Base-by-base conservation (phyloP, 2,888 invertebrate genomes). In the Parapristionchus giblindavisi region DNA sequence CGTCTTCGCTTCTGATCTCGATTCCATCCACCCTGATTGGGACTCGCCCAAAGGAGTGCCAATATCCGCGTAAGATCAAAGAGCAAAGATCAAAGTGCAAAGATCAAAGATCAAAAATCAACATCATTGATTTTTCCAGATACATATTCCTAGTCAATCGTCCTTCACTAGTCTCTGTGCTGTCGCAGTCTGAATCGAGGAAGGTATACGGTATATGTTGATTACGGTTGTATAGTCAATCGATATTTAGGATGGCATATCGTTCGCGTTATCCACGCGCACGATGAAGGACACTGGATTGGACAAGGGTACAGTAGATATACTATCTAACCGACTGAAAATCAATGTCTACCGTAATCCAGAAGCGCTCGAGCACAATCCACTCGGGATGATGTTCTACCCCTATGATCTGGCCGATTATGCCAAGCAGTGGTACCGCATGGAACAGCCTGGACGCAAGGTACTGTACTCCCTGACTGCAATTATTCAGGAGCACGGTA, bases 371-470 rank as follows among this genome's bases (percentile, higher is more conserved):
- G 40, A 40, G 29, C 32, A 17, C 56, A 56, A 71, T 56, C 70
- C 70, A 24, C 54, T 71, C 2, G 70, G 70, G 34, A 71, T 71
- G 70, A 71, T 38, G 14, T 40, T 40, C 21, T 71, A 71, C 24
- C n/a, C 70, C n/a, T 71, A 32, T 21, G 40, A 32, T 11, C 8
- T 71, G 56, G 32, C 29, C 24, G 56, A 56, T 21, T 56, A 56
- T 32, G 32, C 56, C n/a, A 71, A 40, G 24, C 56, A 71, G 29
- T 71, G 70, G 70, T 71, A 56, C 29, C 36, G 32, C 21, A 71
- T 71, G 70, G 70, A 71, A 56, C 54, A 71, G 48, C 56, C 54
- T 27, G 56, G 70, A n/a, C n/a, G 70, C 29, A 56, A 32, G 70
- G 70, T 71, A 63, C 14, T 24, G 36, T 36, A 68, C 36, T 29